phyloP scores from a whole-genome alignment of 2,888 invertebrate species.

The Lapara coniferarum region DNA sequence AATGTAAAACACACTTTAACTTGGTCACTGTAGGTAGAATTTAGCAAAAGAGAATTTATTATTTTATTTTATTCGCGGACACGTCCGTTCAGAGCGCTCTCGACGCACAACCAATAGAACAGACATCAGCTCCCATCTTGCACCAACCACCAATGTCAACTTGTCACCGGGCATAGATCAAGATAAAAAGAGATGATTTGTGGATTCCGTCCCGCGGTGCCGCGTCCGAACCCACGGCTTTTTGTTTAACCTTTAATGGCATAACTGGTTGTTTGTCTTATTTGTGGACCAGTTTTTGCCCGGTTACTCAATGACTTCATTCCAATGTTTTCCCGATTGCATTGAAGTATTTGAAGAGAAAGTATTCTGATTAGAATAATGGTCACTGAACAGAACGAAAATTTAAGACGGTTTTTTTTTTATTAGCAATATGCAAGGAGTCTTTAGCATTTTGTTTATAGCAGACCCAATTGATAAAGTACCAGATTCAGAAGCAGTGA shows the following conservation, averaged over 20 bases:
- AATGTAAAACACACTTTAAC: no score
- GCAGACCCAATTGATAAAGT: no score
- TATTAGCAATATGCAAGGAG: no score
- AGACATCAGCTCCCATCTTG: conserved; percentile 29
- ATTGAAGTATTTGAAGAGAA: background rate
- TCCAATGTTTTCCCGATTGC: background rate
- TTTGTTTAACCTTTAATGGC: conserved; percentile 28
- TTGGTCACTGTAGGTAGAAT: no score
- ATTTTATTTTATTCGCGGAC: no score
- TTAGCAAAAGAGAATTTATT: no score
- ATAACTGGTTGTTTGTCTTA: conserved; percentile 26
- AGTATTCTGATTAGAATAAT: background rate
- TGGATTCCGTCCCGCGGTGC: conserved; percentile 38
- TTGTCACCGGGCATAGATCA: conserved; percentile 47
- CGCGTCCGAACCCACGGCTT: conserved; percentile 35
- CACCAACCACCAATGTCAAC: conserved; percentile 41
- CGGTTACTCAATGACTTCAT: conserved; percentile 22
- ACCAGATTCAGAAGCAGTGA: no score
- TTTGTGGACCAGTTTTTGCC: conserved; percentile 26
- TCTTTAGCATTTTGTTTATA: no score
- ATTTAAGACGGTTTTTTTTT: no score
- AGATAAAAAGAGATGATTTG: conserved; percentile 50
- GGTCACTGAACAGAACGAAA: no score
- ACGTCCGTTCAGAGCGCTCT: no score
- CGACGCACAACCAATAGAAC: no score